Evolutionary conservation across 1,140 invertebrate genomes (phyloP).

Genomic region (Solenopsis invicta): DNA sequence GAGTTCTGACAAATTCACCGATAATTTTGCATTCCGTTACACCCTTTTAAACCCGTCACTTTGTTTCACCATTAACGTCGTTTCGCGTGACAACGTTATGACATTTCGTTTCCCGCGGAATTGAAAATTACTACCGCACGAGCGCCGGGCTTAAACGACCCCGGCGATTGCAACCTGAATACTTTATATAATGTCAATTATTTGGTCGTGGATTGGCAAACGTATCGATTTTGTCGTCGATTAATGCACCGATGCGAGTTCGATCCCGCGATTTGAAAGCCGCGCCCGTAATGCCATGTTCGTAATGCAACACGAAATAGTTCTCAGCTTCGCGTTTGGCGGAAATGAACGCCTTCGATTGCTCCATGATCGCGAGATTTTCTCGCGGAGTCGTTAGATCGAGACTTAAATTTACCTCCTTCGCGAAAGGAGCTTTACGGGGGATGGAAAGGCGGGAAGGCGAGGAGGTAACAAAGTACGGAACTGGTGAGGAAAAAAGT

Average conservation of each 20-base stretch:
- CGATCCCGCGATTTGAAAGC: conserved; percentile 59
- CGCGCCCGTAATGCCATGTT: not conserved
- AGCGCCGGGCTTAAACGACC: conserved; percentile 64
- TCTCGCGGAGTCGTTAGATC: conserved; percentile 39
- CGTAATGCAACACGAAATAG: conserved; percentile 65
- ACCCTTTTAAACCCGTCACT: conserved; percentile 69
- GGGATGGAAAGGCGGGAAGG: conserved; percentile 5
- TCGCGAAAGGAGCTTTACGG: conserved; percentile 50
- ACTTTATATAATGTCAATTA: conserved; percentile 77
- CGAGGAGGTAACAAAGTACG: conserved; percentile 54
- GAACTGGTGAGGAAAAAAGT: conserved; percentile 53
- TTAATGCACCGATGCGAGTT: conserved; percentile 24
- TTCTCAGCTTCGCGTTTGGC: conserved; percentile 1
- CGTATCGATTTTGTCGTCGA: conserved; percentile 73
- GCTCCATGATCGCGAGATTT: conserved; percentile 21
- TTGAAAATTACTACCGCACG: conserved; percentile 75
- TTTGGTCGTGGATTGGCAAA: conserved; percentile 69
- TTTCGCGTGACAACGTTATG: conserved; percentile 63
- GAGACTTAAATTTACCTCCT: conserved; percentile 42
- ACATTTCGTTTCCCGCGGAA: conserved; percentile 69
- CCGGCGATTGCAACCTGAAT: conserved; percentile 74
- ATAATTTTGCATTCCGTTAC: conserved; percentile 68
- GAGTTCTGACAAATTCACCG: conserved; percentile 59
- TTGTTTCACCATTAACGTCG: conserved; percentile 68
- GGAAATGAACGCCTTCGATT: conserved; percentile 40